phyloP scores from a whole-genome alignment of 2,797 vertebrate species.

The Bryconaethiops microstoma region DNA sequence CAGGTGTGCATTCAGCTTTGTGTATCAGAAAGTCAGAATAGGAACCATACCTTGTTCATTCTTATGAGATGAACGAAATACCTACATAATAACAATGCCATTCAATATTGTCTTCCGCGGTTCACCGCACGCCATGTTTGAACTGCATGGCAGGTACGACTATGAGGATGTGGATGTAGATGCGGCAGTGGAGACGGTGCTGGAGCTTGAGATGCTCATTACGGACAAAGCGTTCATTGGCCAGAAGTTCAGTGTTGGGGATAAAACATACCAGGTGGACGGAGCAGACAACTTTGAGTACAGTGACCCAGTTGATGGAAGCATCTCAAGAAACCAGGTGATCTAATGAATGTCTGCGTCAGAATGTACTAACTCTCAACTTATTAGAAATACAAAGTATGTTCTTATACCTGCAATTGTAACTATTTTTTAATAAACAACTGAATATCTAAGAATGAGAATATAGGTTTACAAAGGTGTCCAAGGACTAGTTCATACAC shows the following conservation, averaged over 20 bases:
- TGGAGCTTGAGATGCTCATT: slow-evolving; percentile 88
- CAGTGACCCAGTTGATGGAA: slow-evolving; percentile 91
- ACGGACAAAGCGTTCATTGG: slow-evolving; percentile 88
- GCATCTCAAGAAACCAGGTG: slow-evolving; percentile 92
- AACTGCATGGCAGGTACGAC: slow-evolving; percentile 82
- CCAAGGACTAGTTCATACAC: too few relatives aligned
- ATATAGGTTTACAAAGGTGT: too few relatives aligned
- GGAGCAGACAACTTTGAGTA: slow-evolving; percentile 96
- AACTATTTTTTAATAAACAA: too few relatives aligned
- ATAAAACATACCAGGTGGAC: slow-evolving; percentile 91
- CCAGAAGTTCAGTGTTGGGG: slow-evolving; percentile 84
- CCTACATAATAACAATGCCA: not conserved
- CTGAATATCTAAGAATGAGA: too few relatives aligned
- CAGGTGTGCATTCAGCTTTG: slow-evolving; percentile 73
- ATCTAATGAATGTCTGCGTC: not conserved
- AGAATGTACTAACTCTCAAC: not conserved
- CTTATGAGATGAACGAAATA: not conserved
- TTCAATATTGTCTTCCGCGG: not conserved
- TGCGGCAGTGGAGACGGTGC: slow-evolving; percentile 92
- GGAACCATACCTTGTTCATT: not conserved
- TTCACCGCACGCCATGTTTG: too few relatives aligned
- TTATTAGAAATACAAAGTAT: not conserved
- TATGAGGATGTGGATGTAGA: slow-evolving; percentile 93
- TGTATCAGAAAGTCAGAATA: not conserved
- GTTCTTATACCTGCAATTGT: not conserved